Conservation (phyloP, 23 tunicate genomes). For the Styela clava region DNA sequence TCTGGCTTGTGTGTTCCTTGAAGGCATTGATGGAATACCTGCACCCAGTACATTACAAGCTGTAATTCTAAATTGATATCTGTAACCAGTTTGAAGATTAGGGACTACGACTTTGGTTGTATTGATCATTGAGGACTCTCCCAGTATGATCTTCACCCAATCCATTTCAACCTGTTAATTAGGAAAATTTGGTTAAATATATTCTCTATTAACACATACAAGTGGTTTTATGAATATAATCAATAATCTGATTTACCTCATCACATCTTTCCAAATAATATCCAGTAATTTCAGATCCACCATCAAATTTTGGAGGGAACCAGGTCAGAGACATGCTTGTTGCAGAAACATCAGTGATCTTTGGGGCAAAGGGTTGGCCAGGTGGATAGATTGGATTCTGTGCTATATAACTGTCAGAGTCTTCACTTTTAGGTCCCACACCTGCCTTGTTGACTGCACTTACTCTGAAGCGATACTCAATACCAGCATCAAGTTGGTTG, state of each 20-base stretch:
- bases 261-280: slow-evolving; percentile 38
- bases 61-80: slow-evolving; percentile 32
- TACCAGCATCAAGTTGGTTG: slow-evolving; percentile 24
- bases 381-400: slow-evolving; percentile 35
- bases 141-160: slow-evolving; percentile 17
- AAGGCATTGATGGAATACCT: slow-evolving; percentile 41
- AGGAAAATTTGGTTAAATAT: neutral
- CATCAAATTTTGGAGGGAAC: slow-evolving; percentile 30
- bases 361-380: slow-evolving; percentile 30
- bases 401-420: slow-evolving; percentile 8
- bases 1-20: slow-evolving; percentile 27
- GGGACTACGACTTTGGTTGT: neutral
- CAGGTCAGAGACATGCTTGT: slow-evolving; percentile 12
- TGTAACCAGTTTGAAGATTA: slow-evolving; percentile 1
- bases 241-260: too few relatives aligned
- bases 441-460: slow-evolving; percentile 51
- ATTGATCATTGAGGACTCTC: neutral
- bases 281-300: slow-evolving; percentile 31
- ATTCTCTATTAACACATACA: neutral
- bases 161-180: slow-evolving; percentile 17
- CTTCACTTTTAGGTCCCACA: slow-evolving; percentile 24
- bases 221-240: too few relatives aligned
- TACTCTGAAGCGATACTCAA: slow-evolving; percentile 30
- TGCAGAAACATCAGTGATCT: slow-evolving; percentile 11
- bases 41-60: slow-evolving; percentile 22